Evolutionary conservation across 2,888 invertebrate genomes (phyloP), one percentile per base, ranked within the genome.

Genomic region (Scaptomyza reducta): DNA sequence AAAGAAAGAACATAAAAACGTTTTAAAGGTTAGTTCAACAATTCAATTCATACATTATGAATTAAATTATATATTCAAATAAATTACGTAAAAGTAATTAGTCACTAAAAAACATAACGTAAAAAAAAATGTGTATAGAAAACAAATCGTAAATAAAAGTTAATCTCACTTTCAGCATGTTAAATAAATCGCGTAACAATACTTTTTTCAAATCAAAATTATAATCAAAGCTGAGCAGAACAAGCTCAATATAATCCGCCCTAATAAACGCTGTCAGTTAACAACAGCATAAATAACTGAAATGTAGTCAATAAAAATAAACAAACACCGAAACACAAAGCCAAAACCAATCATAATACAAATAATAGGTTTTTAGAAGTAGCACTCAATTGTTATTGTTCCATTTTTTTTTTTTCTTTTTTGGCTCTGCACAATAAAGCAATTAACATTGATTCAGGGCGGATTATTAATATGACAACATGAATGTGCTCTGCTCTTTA

Each of bases 381-480:
- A 29, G 41, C 40, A 31, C 29, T 25, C 29, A 13, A 25, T n/a
- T 47, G 27, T 6, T n/a, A 18, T 16, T 6, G 33, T n/a, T 18
- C 44, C 41, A 3, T 33, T 6, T n/a, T 13, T 10, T 44, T 65
- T 54, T 38, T 46, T 7, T 14, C 2, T n/a, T n/a, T n/a, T n/a
- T n/a, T n/a, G n/a, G 7, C 13, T 35, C 35, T n/a, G 14, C 16
- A 74, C 64, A 61, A 62, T 53, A 42, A 50, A 18, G 25, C 62
- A 66, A 74, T 74, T 76, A 66, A 57, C 42, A 60, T 59, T 60
- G 56, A 76, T 63, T 50, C 49, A 13, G 31, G 3, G 16, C 10
- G 29, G 11, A 40, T 57, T 76, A 76, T 62, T 70, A 64, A 64
- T 54, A 40, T 65, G 57, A 62, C 55, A 65, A 65, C 31, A 40